These are phyloP conservation scores for Tetragonisca angustula DNA, from an alignment of 2,888 invertebrate species.

Conservation along the genomic window DNA sequence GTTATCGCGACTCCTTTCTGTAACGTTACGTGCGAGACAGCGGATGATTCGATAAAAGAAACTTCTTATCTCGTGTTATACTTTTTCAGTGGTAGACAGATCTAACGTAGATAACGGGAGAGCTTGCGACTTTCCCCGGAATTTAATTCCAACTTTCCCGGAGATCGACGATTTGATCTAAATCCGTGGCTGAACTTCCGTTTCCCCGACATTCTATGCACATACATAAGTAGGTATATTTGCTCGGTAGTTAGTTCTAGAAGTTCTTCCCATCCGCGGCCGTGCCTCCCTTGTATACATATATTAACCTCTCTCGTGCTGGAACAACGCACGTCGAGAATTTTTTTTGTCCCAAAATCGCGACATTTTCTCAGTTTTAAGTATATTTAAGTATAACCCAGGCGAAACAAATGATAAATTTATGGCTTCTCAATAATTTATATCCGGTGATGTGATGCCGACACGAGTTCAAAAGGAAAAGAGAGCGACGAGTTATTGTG, in stretches of 20 bases:
- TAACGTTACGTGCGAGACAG: background rate
- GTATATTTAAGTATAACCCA: too few relatives aligned
- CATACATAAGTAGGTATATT: constrained; percentile 29
- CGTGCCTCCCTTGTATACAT: background rate
- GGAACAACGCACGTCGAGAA: too few relatives aligned
- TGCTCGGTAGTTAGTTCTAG: background rate
- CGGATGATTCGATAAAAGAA: constrained; percentile 29
- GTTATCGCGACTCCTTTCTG: background rate
- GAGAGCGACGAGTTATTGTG: too few relatives aligned
- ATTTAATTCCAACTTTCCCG: constrained; percentile 45
- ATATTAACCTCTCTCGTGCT: background rate
- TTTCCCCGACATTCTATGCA: background rate
- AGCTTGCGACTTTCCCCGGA: constrained; percentile 26
- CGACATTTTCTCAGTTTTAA: too few relatives aligned
- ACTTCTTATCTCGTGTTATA: constrained; percentile 14
- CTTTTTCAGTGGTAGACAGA: constrained; percentile 19
- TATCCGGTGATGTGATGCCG: too few relatives aligned
- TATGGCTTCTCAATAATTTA: too few relatives aligned
- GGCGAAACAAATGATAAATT: too few relatives aligned
- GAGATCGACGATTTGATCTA: constrained; percentile 38
- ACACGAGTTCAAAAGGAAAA: too few relatives aligned
- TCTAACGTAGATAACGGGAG: constrained; percentile 3
- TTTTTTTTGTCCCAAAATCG: too few relatives aligned
- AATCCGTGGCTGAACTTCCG: constrained; percentile 33
- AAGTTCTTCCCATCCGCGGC: constrained; percentile 10